Conservation (phyloP, 2,888 invertebrate genomes). For the Eueremaeus valkanovi region DNA sequence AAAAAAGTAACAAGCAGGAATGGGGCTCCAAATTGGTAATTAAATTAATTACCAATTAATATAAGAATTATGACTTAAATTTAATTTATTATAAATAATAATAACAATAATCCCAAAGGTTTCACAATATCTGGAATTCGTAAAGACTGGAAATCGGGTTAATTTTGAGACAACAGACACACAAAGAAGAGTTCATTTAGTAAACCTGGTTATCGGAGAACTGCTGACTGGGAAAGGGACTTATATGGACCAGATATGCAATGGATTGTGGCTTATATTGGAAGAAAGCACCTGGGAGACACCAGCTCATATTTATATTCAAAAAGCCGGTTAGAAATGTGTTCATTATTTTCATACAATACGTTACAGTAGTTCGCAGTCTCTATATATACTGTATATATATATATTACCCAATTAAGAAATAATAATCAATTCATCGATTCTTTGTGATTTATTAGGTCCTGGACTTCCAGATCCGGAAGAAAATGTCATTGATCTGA, state of each 20-base stretch:
- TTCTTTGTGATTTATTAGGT: neutral
- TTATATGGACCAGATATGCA: conserved; percentile 30
- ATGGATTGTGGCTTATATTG: conserved; percentile 34
- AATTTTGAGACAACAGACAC: conserved; percentile 22
- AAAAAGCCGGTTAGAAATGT: neutral
- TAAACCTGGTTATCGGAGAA: conserved; percentile 21
- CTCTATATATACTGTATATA: too few species aligned
- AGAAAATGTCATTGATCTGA: conserved; percentile 21
- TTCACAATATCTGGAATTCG: conserved; percentile 29
- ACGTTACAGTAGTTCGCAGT: too few species aligned
- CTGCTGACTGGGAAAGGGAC: conserved; percentile 9
- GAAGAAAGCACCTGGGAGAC: conserved; percentile 34
- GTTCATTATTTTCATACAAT: too few species aligned
- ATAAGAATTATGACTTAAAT: too few species aligned
- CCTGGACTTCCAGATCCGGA: conserved; percentile 29
- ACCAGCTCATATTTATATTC: conserved; percentile 23
- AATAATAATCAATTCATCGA: neutral
- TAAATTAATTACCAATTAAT: neutral
- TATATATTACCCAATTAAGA: too few species aligned
- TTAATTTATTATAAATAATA: neutral
- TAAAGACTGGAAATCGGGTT: conserved; percentile 25
- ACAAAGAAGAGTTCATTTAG: conserved; percentile 25
- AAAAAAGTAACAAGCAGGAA: neutral
- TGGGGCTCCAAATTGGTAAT: neutral
- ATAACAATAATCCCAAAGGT: neutral